These are phyloP conservation scores for Chromoteleia sp. DNA, from an alignment of 2,888 invertebrate species.

Conservation along the genomic window DNA sequence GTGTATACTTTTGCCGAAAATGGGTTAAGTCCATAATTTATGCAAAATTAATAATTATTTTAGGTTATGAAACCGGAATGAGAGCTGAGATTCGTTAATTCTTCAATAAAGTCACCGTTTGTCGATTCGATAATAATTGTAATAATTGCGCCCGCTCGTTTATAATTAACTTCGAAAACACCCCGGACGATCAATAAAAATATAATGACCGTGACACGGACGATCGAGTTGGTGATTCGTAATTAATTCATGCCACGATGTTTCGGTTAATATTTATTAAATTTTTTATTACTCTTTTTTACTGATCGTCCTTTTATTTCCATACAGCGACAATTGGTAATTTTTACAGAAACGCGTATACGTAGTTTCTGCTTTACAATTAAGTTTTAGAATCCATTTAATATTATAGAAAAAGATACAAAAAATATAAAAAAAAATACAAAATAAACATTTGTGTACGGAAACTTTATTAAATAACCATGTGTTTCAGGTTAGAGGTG, in stretches of 20 bases:
- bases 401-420: no score
- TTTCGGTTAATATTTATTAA: constrained; percentile 38
- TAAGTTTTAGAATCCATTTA: no score
- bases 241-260: constrained; percentile 50
- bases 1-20: constrained; percentile 26
- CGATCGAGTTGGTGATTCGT: constrained; percentile 45
- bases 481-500: no score
- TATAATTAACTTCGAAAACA: constrained; percentile 54
- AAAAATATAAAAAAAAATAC: no score
- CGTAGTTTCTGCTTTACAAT: no score
- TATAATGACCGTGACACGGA: constrained; percentile 62
- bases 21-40: constrained; percentile 49
- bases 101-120: constrained; percentile 29
- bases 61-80: constrained; percentile 10
- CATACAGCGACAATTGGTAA: no score
- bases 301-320: no score
- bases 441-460: no score
- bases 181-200: constrained; percentile 41
- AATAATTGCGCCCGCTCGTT: constrained; percentile 47
- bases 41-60: constrained; percentile 53
- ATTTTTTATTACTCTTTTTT: constrained; percentile 13
- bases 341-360: no score
- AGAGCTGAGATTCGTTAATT: constrained; percentile 25
- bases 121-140: constrained; percentile 41
- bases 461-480: no score